Evolutionary conservation across 2,113 vertebrate species (phyloP).

Genomic region (Dendrocopos noguchii): DNA sequence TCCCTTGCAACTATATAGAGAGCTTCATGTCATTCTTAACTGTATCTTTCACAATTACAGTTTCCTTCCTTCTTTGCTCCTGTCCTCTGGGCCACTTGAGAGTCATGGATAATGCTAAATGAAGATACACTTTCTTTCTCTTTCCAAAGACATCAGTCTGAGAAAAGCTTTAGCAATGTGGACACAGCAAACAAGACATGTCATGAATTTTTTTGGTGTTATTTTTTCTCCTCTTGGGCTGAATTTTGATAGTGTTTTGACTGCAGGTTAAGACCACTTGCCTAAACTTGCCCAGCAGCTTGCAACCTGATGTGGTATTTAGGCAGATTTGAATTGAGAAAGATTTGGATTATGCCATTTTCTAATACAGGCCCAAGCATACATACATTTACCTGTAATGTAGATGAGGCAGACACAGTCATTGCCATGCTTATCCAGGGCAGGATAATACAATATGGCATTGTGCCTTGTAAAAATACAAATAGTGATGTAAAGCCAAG

Average conservation of each 20-base stretch:
- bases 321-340: not conserved
- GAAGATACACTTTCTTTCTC: not conserved
- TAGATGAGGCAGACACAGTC: not conserved
- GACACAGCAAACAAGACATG: not conserved
- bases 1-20: not conserved
- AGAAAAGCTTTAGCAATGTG: not conserved
- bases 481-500: not conserved
- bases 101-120: not conserved
- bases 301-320: not conserved
- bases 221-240: too few relatives aligned
- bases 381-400: not conserved
- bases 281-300: not conserved
- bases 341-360: not conserved
- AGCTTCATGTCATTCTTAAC: not conserved
- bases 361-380: not conserved
- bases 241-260: not conserved
- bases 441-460: not conserved
- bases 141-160: not conserved
- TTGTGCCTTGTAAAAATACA: not conserved
- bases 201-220: too few relatives aligned
- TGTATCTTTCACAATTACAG: not conserved
- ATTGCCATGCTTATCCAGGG: not conserved
- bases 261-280: not conserved
- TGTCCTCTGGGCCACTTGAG: not conserved
- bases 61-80: not conserved